A percentile compares a stretch with the other conserved stretches of the same genome.
Conservation (phyloP, 2,888 invertebrate genomes). For the Tiphia femorata region DNA sequence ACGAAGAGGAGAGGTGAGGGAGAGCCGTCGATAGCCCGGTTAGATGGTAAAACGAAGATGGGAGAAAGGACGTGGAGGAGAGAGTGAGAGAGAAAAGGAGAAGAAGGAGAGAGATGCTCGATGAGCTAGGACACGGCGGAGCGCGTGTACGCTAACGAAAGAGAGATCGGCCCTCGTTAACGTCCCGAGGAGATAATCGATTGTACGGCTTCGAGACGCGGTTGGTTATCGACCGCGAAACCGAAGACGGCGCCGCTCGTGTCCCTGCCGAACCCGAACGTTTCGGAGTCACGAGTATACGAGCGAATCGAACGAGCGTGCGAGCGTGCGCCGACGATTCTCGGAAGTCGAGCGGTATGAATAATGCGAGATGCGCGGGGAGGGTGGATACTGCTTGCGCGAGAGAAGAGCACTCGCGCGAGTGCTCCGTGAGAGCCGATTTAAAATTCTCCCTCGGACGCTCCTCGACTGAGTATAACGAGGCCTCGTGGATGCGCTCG, state of each 20-base stretch:
- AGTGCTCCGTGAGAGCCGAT: no score
- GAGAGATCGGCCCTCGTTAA: conserved; percentile 50
- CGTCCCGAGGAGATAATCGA: conserved; percentile 45
- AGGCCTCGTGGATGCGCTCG: no score
- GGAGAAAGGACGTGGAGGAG: neutral
- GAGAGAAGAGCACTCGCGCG: no score
- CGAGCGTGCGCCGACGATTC: neutral
- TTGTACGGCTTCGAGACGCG: conserved; percentile 23
- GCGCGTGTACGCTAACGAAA: conserved; percentile 41
- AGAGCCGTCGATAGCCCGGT: no score
- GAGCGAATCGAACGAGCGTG: no score
- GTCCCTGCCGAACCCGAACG: neutral
- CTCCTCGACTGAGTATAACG: no score
- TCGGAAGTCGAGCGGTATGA: neutral
- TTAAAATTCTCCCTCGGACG: no score
- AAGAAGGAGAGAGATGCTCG: conserved; percentile 13
- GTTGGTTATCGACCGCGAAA: conserved; percentile 22
- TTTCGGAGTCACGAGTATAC: no score
- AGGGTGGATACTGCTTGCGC: no score
- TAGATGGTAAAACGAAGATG: no score
- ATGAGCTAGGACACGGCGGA: conserved; percentile 25
- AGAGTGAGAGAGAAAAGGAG: conserved; percentile 6
- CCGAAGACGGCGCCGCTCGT: conserved; percentile 2
- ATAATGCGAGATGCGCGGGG: no score
- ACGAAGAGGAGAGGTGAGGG: no score